Evolutionary conservation across 37 sponge, comb jelly and placozoan genomes (phyloP).

Genomic region (Diacarnus erythraeanus): DNA sequence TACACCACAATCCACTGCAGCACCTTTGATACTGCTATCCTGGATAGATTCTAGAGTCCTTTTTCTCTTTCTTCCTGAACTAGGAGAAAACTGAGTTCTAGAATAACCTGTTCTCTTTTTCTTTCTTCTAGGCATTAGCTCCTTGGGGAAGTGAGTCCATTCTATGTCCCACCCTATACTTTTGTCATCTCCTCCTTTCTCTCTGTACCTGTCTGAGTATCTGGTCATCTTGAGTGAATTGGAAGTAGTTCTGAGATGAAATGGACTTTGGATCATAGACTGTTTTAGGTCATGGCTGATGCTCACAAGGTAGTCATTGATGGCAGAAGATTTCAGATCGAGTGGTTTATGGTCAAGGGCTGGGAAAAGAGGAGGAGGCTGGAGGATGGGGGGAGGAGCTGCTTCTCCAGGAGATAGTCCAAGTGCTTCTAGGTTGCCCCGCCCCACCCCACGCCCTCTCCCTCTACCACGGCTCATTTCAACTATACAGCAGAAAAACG

Average conservation of each 20-base stretch:
- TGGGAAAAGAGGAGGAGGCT: slow-evolving; percentile 68
- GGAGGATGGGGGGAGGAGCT: slow-evolving; percentile 62
- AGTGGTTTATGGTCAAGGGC: slow-evolving; percentile 36
- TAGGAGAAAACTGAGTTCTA: neutral
- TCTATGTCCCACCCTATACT: slow-evolving; percentile 8
- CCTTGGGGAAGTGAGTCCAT: slow-evolving; percentile 42
- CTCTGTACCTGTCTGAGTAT: slow-evolving; percentile 35
- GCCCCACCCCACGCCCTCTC: slow-evolving; percentile 51
- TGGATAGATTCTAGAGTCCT: no score
- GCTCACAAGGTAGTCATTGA: slow-evolving; percentile 15
- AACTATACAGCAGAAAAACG: neutral
- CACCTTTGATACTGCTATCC: no score
- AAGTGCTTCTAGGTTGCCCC: slow-evolving; percentile 29
- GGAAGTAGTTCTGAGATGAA: slow-evolving; percentile 21
- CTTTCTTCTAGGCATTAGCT: slow-evolving; percentile 10
- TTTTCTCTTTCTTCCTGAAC: neutral
- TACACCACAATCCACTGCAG: no score
- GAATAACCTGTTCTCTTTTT: neutral
- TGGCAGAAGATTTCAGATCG: neutral
- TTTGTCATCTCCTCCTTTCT: neutral
- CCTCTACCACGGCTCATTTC: slow-evolving; percentile 48
- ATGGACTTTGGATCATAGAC: slow-evolving; percentile 40
- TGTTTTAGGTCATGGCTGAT: slow-evolving; percentile 44
- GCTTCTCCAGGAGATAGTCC: slow-evolving; percentile 46
- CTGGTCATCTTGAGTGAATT: slow-evolving; percentile 11